Percentiles rank a stretch among this genome's conserved stretches.
Conservation (phyloP, 2,797 vertebrate genomes). For the Ciconia nigra region DNA sequence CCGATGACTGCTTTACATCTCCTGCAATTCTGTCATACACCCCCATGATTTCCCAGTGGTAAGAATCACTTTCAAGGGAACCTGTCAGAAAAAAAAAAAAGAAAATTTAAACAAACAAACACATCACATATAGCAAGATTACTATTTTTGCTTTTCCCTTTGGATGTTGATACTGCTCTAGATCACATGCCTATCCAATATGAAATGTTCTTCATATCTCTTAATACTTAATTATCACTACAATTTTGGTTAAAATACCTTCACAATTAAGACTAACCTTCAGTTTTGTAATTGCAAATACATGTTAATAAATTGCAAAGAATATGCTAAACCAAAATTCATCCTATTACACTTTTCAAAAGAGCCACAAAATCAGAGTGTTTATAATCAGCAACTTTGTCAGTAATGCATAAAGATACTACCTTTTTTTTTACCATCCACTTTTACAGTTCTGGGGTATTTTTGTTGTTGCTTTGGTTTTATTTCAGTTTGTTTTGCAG, state of each 20-base stretch:
- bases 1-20: slow-evolving; percentile 25
- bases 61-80: slow-evolving; percentile 90
- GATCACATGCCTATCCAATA: background rate
- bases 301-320: background rate
- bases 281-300: background rate
- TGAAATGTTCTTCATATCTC: background rate
- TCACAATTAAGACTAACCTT: background rate
- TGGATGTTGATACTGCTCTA: background rate
- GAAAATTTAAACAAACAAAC: slow-evolving; percentile 19
- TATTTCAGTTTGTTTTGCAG: slow-evolving; percentile 30
- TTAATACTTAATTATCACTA: background rate
- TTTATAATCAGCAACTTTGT: background rate
- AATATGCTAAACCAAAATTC: background rate
- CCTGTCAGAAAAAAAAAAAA: slow-evolving; percentile 70
- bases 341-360: background rate
- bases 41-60: slow-evolving; percentile 88
- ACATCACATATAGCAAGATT: background rate
- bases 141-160: slow-evolving; percentile 12
- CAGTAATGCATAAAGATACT: background rate
- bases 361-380: background rate
- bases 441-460: background rate
- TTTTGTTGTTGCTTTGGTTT: slow-evolving; percentile 7
- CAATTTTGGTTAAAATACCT: background rate
- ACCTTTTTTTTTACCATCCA: background rate
- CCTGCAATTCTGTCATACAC: slow-evolving; percentile 83